Conservation (phyloP, 2,888 invertebrate species). For the Stenodera caucasica region DNA sequence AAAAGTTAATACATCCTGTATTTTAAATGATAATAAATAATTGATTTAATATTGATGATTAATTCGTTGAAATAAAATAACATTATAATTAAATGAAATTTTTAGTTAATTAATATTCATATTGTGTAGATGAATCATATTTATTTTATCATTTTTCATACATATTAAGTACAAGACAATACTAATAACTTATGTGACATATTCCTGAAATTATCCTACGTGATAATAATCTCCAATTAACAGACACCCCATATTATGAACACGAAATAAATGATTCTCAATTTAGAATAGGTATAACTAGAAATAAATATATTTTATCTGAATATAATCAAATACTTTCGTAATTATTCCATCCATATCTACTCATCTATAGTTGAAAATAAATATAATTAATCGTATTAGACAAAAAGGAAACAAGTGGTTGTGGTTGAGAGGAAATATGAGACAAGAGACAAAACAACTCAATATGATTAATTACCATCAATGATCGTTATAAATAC, state of each 20-base stretch:
- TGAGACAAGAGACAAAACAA: not conserved
- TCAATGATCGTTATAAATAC: not conserved
- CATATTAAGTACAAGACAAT: constrained; percentile 22
- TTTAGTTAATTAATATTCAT: constrained; percentile 22
- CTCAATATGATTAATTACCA: constrained; percentile 16
- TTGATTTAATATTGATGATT: constrained; percentile 13
- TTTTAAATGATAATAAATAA: constrained; percentile 22
- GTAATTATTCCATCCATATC: not conserved
- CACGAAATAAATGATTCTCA: not conserved
- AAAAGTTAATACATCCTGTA: constrained; percentile 30
- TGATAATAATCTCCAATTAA: constrained; percentile 24
- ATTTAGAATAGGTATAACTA: not conserved
- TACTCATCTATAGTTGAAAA: too few species aligned
- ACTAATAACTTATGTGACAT: constrained; percentile 27
- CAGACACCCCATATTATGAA: not conserved
- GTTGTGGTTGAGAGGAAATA: not conserved
- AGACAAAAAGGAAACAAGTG: not conserved
- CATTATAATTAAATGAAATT: constrained; percentile 18
- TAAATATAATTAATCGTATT: not conserved
- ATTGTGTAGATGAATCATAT: constrained; percentile 13
- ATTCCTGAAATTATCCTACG: constrained; percentile 29
- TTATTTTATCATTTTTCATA: constrained; percentile 21
- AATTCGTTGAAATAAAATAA: not conserved
- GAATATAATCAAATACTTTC: not conserved
- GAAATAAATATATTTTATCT: not conserved